Percentiles rank a stretch among this genome's conserved stretches.
Conservation (phyloP, 1,140 invertebrate genomes). For the Dendroctonus valens region DNA sequence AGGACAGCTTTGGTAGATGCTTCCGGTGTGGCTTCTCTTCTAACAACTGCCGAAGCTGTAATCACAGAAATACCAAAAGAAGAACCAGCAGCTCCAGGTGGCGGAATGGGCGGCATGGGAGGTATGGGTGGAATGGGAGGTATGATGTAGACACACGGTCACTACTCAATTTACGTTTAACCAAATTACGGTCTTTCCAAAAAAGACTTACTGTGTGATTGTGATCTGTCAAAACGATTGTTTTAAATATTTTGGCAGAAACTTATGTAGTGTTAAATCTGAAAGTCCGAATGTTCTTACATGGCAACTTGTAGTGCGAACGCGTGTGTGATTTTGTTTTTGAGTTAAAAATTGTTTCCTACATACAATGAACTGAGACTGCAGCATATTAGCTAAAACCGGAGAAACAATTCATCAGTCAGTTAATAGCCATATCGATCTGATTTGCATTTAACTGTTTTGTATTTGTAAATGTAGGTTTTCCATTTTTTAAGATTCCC, state of each 20-base stretch:
- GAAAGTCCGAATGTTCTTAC: conserved; percentile 33
- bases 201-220: conserved; percentile 15
- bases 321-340: conserved; percentile 25
- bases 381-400: neutral
- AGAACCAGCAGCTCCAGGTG: conserved; percentile 72
- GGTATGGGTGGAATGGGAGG: conserved; percentile 53
- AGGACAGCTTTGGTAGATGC: conserved; percentile 96
- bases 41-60: conserved; percentile 97
- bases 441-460: conserved; percentile 38
- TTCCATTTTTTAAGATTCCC: conserved; percentile 25
- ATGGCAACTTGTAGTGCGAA: conserved; percentile 26
- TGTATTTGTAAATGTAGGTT: conserved; percentile 24
- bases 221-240: conserved; percentile 32
- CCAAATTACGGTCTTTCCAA: conserved; percentile 20
- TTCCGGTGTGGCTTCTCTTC: conserved; percentile 93
- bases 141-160: conserved; percentile 11
- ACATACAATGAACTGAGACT: conserved; percentile 16
- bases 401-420: neutral
- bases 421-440: conserved; percentile 24
- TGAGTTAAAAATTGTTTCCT: conserved; percentile 11
- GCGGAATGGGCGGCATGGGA: conserved; percentile 73
- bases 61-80: conserved; percentile 94
- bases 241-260: conserved; percentile 34
- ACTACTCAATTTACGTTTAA: neutral
- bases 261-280: conserved; percentile 17